A percentile compares a stretch with the other conserved stretches of the same genome.
phyloP scores from a whole-genome alignment of 2,888 invertebrate genomes.

The Drosophila nr. perissopoda region DNA sequence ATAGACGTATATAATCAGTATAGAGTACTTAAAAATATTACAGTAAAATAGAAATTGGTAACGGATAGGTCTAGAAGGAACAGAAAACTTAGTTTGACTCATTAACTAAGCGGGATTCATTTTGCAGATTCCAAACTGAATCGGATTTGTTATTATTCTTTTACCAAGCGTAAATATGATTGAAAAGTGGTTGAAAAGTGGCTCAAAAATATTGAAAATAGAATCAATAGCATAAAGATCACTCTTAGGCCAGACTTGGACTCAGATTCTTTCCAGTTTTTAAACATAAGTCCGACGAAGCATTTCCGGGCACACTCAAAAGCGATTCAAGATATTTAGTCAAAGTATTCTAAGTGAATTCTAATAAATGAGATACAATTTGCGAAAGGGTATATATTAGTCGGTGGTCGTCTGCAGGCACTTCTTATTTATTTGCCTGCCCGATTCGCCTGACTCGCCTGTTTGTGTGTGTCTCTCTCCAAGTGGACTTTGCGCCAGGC shows the following conservation, averaged over 20 bases:
- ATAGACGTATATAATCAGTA: no score
- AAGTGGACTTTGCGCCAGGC: constrained; percentile 59
- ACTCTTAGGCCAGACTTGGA: not conserved
- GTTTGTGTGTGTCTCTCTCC: constrained; percentile 11
- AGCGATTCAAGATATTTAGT: not conserved
- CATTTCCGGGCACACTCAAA: not conserved
- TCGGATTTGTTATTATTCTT: not conserved
- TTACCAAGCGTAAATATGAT: not conserved
- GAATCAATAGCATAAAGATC: not conserved
- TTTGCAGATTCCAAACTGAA: not conserved
- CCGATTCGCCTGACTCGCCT: constrained; percentile 20
- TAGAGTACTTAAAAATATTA: not conserved
- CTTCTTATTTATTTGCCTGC: constrained; percentile 42
- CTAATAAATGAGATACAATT: not conserved
- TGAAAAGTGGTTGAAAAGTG: not conserved
- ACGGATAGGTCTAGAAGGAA: not conserved
- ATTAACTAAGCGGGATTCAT: not conserved
- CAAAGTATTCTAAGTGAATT: no score
- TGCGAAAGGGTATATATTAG: constrained; percentile 14
- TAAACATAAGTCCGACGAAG: not conserved
- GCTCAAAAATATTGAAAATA: not conserved
- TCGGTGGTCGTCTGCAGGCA: not conserved
- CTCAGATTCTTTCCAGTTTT: not conserved
- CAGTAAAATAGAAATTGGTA: not conserved
- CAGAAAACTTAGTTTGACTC: not conserved